Percentiles rank a stretch among this genome's conserved stretches.
These are phyloP conservation scores for Pituophis catenifer DNA, from an alignment of 2,113 vertebrate species.

Conservation along the genomic window DNA sequence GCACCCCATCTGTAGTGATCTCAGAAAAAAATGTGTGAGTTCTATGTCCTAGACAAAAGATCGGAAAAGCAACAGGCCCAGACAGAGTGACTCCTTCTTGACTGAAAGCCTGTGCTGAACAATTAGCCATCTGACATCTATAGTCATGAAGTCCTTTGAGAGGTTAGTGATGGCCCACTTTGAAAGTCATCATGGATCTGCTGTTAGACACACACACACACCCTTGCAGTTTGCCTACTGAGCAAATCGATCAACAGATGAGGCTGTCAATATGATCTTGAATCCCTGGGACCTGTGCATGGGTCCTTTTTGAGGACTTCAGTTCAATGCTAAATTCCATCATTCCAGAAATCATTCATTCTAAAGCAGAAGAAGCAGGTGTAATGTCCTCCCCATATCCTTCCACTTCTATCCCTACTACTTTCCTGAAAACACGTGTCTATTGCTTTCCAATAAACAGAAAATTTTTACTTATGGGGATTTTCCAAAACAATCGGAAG, in stretches of 20 bases:
- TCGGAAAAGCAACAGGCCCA: too few relatives aligned
- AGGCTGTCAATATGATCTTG: too few relatives aligned
- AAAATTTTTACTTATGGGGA: background rate
- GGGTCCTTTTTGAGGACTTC: too few relatives aligned
- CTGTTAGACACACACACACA: background rate
- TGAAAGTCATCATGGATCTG: background rate
- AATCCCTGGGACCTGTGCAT: too few relatives aligned
- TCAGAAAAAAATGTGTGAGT: too few relatives aligned
- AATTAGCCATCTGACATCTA: background rate
- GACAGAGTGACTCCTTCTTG: too few relatives aligned
- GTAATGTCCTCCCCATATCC: background rate
- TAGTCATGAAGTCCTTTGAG: background rate
- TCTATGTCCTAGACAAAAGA: too few relatives aligned
- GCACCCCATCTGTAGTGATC: too few relatives aligned
- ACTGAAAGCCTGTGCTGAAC: too few relatives aligned
- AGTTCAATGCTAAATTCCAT: too few relatives aligned
- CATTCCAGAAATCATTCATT: too few relatives aligned
- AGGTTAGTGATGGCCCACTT: background rate
- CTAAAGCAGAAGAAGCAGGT: background rate
- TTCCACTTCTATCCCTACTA: background rate
- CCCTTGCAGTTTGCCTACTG: background rate
- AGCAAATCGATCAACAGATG: background rate
- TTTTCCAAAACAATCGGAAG: background rate
- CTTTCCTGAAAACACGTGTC: background rate
- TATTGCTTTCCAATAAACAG: background rate